Evolutionary conservation across 2,797 vertebrate species (phyloP), one percentile per base, ranked within the genome.

Genomic region (Falco peregrinus): DNA sequence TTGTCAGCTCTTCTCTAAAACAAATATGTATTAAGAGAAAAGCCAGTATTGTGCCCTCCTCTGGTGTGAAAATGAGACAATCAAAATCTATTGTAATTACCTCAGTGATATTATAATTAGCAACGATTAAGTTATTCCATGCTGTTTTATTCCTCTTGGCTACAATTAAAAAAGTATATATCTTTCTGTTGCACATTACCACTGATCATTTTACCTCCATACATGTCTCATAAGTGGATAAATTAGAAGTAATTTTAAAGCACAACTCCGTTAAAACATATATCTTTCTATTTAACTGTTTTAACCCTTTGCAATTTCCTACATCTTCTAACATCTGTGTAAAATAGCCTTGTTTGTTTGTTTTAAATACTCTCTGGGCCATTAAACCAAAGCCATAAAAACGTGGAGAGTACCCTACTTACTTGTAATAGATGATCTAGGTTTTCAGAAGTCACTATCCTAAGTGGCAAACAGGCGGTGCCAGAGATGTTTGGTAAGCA

Each of bases 31-130:
- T 99, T 99, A 99, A 99, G 98, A 98, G 98, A 97, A 98, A 98
- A 94, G 97, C 98, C 98, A 96, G 98, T 98, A 98, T 98, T 97
- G 97, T 98, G 98, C 98, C 98, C 98, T 98, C 98, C 98, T 98
- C 98, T 98, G 98, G 98, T 97, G 98, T 98, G 98, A 99, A 99
- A 99, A 99, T 98, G 98, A 99, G 98, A 99, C 99, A 99, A 99
- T 99, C 99, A 99, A 98, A 99, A 99, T 99, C 98, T 99, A 99
- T 99, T 98, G 98, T 99, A 99, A 99, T 99, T 99, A 99, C 97
- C 98, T 98, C 98, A 98, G 98, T 98, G 98, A 99, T 99, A 99
- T 99, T 99, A 98, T 99, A 99, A 99, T 99, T 99, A 99, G 98
- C 98, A 98, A 98, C 98, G 98, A 99, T 99, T 99, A 99, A 99